Base-by-base conservation (phyloP, 2,797 vertebrate species). In the Sebastes variabilis region DNA sequence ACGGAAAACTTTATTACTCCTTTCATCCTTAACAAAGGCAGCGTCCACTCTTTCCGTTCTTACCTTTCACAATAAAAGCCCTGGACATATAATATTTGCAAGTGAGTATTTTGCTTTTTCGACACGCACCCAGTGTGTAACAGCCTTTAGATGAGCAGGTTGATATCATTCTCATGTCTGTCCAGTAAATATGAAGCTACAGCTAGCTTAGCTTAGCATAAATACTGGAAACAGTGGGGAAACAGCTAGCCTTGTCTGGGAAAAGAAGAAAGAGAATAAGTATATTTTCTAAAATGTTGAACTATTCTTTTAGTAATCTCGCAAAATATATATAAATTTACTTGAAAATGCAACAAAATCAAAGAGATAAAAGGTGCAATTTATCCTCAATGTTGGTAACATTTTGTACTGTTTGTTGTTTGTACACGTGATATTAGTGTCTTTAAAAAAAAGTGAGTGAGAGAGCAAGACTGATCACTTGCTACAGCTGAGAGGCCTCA, bases 221-320 rank as follows among this genome's bases (percentile, higher is more conserved):
- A 54, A 54, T 4, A 54, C 49, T 54, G 49, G 20, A 54, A 54
- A 54, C 16, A 18, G 16, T 32, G 46, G 7, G 18, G 18, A 8
- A 49, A 49, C 46, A 49, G 46, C 16, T 20, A 49, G 46, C 16
- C 6, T 46, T 46, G 42, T 46, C 42, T 46, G 16, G 42, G 18
- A 9, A 49, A 49, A 49, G 46, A 49, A 49, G 49, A 22, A 54
- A 54, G 49, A 54, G n/a, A 22, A 54, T 22, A 54, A 52, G 20
- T 0, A 52, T 52, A 52, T 52, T 52, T 52, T 20, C 49, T 0
- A 9, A 52, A 54, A 22, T 54, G 20, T 22, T 54, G 20, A 54
- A 54, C 49, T 0, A 10, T 54, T 11, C 20, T 0, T 54, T 54
- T 22, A 54, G 49, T 54, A 11, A 54, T 52, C 49, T 52, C 0